Evolutionary conservation across 2,113 vertebrate genomes (phyloP).

Genomic region (Potamarius usumacintae): DNA sequence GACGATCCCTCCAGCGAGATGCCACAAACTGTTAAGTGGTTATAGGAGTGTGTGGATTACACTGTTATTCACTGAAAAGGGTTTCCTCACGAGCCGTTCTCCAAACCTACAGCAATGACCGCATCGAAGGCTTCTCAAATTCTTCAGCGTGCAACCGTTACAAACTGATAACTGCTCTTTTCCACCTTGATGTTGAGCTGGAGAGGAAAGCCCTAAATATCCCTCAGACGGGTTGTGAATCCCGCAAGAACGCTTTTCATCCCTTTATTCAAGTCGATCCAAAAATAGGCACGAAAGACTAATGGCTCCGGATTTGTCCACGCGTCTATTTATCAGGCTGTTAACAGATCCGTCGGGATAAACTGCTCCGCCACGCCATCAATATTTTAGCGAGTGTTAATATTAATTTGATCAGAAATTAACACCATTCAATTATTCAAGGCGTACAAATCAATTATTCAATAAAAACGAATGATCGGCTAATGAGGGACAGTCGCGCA

Average conservation of each 20-base stretch:
- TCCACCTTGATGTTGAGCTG: not conserved
- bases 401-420: conserved; percentile 79
- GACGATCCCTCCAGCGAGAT: not conserved
- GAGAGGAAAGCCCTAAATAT: conserved; percentile 29
- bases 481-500: conserved; percentile 21
- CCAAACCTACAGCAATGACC: too few species aligned
- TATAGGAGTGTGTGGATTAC: not conserved
- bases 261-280: not conserved
- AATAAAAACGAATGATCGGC: conserved; percentile 67
- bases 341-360: conserved; percentile 65
- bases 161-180: not conserved
- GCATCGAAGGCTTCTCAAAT: not conserved
- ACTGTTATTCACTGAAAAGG: not conserved
- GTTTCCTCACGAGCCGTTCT: not conserved
- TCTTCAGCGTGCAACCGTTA: too few species aligned
- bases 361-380: conserved; percentile 63
- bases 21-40: not conserved
- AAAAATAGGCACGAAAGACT: conserved; percentile 38
- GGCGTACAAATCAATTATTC: conserved; percentile 71
- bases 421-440: conserved; percentile 74
- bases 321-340: conserved; percentile 68
- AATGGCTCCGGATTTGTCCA: conserved; percentile 35
- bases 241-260: conserved; percentile 28
- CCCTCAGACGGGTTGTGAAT: not conserved
- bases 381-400: conserved; percentile 74